phyloP scores from a whole-genome alignment of 1,140 invertebrate genomes.

The Drosophila elegans region DNA sequence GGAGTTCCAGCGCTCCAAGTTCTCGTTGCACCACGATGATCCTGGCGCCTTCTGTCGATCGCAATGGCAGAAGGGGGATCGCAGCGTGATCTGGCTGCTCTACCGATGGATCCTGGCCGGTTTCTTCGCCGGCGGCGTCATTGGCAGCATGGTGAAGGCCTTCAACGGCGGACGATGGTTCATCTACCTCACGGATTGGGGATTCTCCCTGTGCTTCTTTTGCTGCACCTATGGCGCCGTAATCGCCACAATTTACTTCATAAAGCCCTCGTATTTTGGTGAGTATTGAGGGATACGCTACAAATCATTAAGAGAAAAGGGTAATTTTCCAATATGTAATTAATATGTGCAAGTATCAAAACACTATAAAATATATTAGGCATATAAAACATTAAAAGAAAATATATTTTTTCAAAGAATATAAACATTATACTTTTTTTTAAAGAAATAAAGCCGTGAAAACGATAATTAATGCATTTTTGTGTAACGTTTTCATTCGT shows the following conservation, averaged over 20 bases:
- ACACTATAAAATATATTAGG: no score
- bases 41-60: constrained; percentile 69
- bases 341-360: no score
- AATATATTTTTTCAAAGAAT: no score
- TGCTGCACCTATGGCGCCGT: constrained; percentile 70
- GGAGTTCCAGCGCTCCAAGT: constrained; percentile 60
- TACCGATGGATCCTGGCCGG: constrained; percentile 68
- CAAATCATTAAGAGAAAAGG: not conserved
- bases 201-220: constrained; percentile 86
- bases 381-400: no score
- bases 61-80: constrained; percentile 65
- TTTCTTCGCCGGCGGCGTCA: constrained; percentile 81
- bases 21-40: constrained; percentile 58
- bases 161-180: constrained; percentile 80
- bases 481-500: no score
- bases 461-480: no score
- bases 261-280: constrained; percentile 66
- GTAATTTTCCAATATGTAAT: no score
- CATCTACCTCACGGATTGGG: constrained; percentile 92
- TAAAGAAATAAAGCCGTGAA: no score
- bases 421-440: no score
- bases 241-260: constrained; percentile 66
- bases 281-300: constrained; percentile 14
- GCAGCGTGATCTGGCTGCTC: constrained; percentile 58
- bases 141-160: constrained; percentile 85